Percentiles rank a stretch among this genome's conserved stretches.
phyloP scores from a whole-genome alignment of 2,797 vertebrate genomes.

The Aratinga solstitialis region DNA sequence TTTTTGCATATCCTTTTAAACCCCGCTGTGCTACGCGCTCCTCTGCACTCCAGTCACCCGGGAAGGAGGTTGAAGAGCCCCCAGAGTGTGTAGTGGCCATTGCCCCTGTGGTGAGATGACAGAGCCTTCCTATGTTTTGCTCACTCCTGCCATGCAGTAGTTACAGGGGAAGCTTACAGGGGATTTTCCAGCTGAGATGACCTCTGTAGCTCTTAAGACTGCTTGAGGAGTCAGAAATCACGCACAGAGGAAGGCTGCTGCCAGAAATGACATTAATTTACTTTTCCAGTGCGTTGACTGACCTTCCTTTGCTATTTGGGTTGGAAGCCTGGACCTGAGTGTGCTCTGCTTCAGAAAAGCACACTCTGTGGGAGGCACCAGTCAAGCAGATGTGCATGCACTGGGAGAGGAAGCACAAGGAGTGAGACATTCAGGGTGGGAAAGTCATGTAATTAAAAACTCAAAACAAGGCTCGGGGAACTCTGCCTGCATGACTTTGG shows the following conservation, averaged over 20 bases:
- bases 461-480: neutral
- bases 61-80: neutral
- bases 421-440: neutral
- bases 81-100: fast-evolving
- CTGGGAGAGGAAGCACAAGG: neutral
- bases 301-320: neutral
- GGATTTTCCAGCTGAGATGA: neutral
- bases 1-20: neutral
- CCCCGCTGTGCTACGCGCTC: fast-evolving
- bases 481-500: neutral
- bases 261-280: neutral
- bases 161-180: neutral
- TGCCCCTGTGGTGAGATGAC: neutral
- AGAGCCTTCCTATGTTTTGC: neutral
- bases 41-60: fast-evolving
- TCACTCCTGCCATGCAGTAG: neutral
- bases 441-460: neutral
- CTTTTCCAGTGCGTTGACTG: neutral
- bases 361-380: neutral
- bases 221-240: neutral
- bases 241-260: neutral
- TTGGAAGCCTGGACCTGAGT: neutral
- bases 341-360: neutral
- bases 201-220: neutral
- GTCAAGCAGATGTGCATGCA: neutral